phyloP scores from a whole-genome alignment of 2,113 vertebrate genomes.

The Bubo bubo region DNA sequence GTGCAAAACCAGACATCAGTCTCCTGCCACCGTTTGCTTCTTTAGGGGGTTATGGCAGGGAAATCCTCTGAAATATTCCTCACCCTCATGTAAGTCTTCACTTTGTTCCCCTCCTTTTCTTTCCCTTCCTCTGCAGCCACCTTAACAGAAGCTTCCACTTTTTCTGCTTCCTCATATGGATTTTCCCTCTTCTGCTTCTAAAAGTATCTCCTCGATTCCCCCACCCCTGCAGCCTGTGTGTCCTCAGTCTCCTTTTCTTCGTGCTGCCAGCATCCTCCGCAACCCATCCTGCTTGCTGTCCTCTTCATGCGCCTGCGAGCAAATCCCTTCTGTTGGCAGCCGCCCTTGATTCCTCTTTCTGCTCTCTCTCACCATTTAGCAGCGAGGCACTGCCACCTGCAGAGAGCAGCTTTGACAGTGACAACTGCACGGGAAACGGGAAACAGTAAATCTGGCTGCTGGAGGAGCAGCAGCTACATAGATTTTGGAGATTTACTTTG shows the following conservation, averaged over 20 bases:
- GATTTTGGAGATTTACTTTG: not conserved
- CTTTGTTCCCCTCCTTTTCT: not conserved
- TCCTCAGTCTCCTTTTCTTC: not conserved
- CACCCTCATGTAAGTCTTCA: not conserved
- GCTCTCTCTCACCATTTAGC: not conserved
- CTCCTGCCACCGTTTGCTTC: not conserved
- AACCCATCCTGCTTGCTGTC: not conserved
- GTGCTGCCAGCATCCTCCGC: not conserved
- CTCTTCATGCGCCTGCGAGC: not conserved
- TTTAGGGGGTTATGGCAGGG: not conserved
- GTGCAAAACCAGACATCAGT: not conserved
- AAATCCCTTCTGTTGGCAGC: not conserved
- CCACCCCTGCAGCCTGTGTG: not conserved
- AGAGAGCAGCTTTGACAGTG: not conserved
- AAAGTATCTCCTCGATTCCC: not conserved
- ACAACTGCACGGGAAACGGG: not conserved
- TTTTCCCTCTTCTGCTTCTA: not conserved
- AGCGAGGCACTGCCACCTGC: slow-evolving; percentile 45
- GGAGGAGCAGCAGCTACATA: not conserved
- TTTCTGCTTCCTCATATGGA: not conserved
- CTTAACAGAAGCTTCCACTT: not conserved
- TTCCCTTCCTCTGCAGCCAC: not conserved
- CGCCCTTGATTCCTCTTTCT: not conserved
- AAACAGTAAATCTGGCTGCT: not conserved
- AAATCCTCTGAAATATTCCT: not conserved